Conservation (phyloP, 2,888 invertebrate species). For the Bedellia somnulentella region DNA sequence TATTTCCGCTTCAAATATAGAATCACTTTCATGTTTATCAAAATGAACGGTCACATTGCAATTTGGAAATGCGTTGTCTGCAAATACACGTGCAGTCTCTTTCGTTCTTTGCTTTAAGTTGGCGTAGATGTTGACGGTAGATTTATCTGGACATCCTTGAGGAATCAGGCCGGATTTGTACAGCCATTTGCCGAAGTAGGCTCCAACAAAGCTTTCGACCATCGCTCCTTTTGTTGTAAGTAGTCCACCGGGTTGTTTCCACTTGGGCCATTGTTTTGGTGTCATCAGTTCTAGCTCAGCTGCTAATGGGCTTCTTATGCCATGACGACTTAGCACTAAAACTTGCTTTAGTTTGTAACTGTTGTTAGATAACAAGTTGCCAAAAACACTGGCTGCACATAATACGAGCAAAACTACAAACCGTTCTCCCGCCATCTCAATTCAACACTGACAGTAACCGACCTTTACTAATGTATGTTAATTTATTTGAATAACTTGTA, state of each 20-base stretch:
- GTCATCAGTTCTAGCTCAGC: slow-evolving; percentile 21
- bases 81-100: slow-evolving; percentile 33
- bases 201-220: slow-evolving; percentile 35
- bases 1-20: no score
- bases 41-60: slow-evolving; percentile 30
- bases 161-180: slow-evolving; percentile 19
- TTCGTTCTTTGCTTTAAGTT: slow-evolving; percentile 34
- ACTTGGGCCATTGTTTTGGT: slow-evolving; percentile 29
- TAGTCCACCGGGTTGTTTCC: slow-evolving; percentile 27
- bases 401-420: no score
- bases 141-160: slow-evolving; percentile 21
- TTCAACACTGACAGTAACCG: no score
- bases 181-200: slow-evolving; percentile 24
- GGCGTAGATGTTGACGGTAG: slow-evolving; percentile 32
- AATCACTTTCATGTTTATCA: no score
- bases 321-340: slow-evolving; percentile 33
- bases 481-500: no score
- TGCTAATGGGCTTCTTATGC: slow-evolving; percentile 33
- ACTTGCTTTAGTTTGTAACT: slow-evolving; percentile 20
- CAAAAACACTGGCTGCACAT: no score
- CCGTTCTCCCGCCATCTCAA: no score
- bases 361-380: no score
- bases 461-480: no score
- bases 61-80: slow-evolving; percentile 25
- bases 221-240: slow-evolving; percentile 30